phyloP scores from a whole-genome alignment of 2,888 invertebrate species.

The Amblyjoppa fuscipennis region DNA sequence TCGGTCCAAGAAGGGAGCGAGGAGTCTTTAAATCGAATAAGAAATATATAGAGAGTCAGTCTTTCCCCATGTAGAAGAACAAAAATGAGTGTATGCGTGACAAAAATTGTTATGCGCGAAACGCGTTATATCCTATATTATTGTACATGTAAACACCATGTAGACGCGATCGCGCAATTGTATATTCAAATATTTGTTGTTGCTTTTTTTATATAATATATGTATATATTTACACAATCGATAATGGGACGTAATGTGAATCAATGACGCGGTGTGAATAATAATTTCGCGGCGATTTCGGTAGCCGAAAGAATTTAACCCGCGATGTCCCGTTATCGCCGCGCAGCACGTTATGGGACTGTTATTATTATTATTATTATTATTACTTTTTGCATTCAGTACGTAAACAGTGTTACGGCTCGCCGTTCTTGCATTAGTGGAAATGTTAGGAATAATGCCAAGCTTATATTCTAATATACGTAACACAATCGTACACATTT shows the following conservation, averaged over 20 bases:
- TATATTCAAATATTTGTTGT: conserved; percentile 61
- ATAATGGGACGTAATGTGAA: conserved; percentile 49
- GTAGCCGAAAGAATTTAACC: conserved; percentile 20
- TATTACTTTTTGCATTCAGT: conserved; percentile 34
- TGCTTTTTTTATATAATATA: conserved; percentile 56
- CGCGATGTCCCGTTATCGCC: background rate
- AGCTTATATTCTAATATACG: conserved; percentile 64
- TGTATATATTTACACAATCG: conserved; percentile 72
- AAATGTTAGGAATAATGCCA: conserved; percentile 69
- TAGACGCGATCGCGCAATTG: conserved; percentile 63
- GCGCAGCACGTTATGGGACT: background rate
- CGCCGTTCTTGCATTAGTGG: conserved; percentile 54
- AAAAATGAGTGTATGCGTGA: conserved; percentile 55
- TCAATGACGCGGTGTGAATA: conserved; percentile 56
- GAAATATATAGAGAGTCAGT: conserved; percentile 67
- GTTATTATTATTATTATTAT: conserved; percentile 23
- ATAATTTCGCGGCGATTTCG: conserved; percentile 26
- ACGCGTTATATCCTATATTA: conserved; percentile 39
- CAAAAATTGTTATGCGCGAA: conserved; percentile 61
- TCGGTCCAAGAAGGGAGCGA: conserved; percentile 45
- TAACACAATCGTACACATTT: conserved; percentile 60
- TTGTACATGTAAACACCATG: conserved; percentile 28
- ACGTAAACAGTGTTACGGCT: conserved; percentile 39
- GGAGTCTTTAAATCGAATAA: conserved; percentile 62
- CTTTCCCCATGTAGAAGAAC: conserved; percentile 65